Conservation (phyloP, 2,888 invertebrate genomes). For the Ochlodes sylvanus region DNA sequence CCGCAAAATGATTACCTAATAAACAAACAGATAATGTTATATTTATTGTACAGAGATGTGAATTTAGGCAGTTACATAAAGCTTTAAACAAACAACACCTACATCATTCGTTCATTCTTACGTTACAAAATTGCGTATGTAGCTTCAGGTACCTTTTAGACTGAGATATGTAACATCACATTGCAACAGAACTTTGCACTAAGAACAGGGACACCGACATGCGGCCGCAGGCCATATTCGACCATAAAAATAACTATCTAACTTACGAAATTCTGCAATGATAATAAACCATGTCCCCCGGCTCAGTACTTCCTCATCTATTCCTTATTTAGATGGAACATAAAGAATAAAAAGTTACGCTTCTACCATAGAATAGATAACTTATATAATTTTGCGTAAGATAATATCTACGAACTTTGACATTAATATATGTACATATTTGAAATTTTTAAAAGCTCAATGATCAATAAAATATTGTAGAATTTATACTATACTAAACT, state of each 20-base stretch:
- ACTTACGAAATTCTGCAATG: conserved; percentile 36
- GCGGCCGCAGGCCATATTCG: conserved; percentile 15
- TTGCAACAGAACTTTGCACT: conserved; percentile 39
- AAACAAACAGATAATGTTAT: no score
- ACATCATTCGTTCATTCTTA: neutral
- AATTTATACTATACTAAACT: no score
- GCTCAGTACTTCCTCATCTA: conserved; percentile 11
- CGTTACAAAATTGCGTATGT: conserved; percentile 38
- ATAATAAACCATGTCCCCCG: conserved; percentile 27
- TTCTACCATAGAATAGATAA: neutral
- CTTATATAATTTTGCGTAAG: neutral
- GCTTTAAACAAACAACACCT: conserved; percentile 2
- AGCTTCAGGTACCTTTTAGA: conserved; percentile 36
- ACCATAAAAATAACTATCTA: conserved; percentile 33
- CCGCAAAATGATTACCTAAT: no score
- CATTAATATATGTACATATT: neutral
- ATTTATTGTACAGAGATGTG: no score
- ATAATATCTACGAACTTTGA: neutral
- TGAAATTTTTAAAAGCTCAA: no score
- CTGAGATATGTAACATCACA: conserved; percentile 43
- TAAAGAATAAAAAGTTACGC: neutral
- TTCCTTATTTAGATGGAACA: neutral
- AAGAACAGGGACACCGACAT: conserved; percentile 31
- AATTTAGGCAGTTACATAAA: neutral
- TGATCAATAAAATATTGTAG: no score